phyloP scores from a whole-genome alignment of 2,113 vertebrate genomes.

The Colossoma macropomum region DNA sequence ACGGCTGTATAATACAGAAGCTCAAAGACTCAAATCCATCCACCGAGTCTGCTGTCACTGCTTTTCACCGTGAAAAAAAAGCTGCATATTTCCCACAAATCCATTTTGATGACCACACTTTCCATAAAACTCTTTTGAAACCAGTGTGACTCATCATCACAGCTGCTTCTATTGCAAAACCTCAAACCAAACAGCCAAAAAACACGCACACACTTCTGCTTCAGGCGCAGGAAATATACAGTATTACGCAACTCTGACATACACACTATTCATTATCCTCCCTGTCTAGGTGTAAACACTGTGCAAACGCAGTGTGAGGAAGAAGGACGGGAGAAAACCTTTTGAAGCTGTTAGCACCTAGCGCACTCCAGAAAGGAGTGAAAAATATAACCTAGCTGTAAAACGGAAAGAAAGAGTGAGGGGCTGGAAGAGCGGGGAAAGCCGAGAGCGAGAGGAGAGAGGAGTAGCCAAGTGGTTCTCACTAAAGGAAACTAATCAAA shows the following conservation, averaged over 20 bases:
- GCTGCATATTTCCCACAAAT: not conserved
- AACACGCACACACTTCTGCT: not conserved
- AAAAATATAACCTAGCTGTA: not conserved
- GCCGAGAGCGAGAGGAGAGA: not conserved
- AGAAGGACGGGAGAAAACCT: not conserved
- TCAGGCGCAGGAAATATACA: not conserved
- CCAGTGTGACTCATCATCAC: not conserved
- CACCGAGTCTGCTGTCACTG: not conserved
- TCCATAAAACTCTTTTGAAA: conserved; percentile 11
- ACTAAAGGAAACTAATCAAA: not conserved
- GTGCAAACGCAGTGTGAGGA: not conserved
- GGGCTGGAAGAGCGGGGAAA: not conserved
- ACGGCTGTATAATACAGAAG: not conserved
- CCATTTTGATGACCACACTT: conserved; percentile 5
- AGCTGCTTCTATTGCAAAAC: conserved; percentile 11
- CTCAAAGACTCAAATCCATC: not conserved
- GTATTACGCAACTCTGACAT: not conserved
- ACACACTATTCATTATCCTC: not conserved
- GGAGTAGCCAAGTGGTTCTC: not conserved
- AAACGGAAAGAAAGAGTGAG: not conserved
- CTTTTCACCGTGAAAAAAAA: not conserved
- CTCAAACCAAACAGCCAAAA: not conserved
- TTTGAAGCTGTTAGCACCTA: not conserved
- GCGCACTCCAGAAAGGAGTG: not conserved
- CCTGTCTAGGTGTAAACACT: not conserved